Conservation (phyloP, 2,888 invertebrate species). For the Phrixothrix hirtus region DNA sequence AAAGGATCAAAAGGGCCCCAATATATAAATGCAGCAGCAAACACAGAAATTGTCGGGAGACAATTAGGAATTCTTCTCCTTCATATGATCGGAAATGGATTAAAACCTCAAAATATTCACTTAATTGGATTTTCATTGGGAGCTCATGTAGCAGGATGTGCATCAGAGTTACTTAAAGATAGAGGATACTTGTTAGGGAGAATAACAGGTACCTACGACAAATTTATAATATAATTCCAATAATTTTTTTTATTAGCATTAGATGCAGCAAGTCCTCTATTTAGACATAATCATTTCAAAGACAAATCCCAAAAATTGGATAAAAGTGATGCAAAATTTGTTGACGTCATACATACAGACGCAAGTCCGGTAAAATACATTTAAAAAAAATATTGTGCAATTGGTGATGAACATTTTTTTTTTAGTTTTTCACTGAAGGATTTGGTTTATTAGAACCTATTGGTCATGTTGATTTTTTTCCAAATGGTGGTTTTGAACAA, state of each 20-base stretch:
- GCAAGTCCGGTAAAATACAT: slow-evolving; percentile 56
- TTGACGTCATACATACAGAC: slow-evolving; percentile 72
- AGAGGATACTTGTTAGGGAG: slow-evolving; percentile 58
- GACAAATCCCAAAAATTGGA: slow-evolving; percentile 63
- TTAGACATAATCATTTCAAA: slow-evolving; percentile 60
- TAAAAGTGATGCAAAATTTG: slow-evolving; percentile 64
- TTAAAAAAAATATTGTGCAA: not conserved
- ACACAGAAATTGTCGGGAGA: slow-evolving; percentile 64
- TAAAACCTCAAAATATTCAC: slow-evolving; percentile 57
- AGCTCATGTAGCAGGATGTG: slow-evolving; percentile 64
- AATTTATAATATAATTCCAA: not conserved
- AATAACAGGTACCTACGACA: slow-evolving; percentile 59
- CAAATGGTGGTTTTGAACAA: slow-evolving; percentile 65
- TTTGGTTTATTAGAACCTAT: slow-evolving; percentile 64
- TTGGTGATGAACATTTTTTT: slow-evolving; percentile 26
- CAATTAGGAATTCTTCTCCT: slow-evolving; percentile 61
- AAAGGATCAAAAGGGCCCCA: slow-evolving; percentile 61
- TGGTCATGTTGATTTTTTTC: slow-evolving; percentile 65
- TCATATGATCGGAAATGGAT: slow-evolving; percentile 57
- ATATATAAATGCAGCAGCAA: slow-evolving; percentile 62
- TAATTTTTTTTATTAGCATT: slow-evolving; percentile 62
- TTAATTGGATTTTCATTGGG: slow-evolving; percentile 65
- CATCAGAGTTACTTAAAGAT: slow-evolving; percentile 60
- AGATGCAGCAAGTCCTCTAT: slow-evolving; percentile 84
- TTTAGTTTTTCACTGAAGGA: slow-evolving; percentile 62